A percentile compares a stretch with the other conserved stretches of the same genome.
Conservation (phyloP, 2,888 invertebrate genomes). For the Latrodectus elegans region DNA sequence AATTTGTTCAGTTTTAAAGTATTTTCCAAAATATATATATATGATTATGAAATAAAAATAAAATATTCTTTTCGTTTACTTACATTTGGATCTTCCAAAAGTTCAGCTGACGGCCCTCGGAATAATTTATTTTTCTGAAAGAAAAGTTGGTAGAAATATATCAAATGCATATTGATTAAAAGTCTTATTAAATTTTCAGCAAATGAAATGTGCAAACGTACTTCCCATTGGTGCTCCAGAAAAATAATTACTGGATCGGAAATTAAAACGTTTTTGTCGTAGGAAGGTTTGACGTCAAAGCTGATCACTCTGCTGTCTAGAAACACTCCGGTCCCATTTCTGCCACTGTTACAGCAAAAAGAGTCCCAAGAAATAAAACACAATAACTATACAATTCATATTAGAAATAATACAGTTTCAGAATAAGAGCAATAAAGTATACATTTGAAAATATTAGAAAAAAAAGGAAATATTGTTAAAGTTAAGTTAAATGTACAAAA, state of each 20-base stretch:
- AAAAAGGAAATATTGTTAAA: no score
- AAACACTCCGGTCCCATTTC: slow-evolving; percentile 47
- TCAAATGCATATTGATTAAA: not conserved
- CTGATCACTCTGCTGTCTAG: slow-evolving; percentile 61
- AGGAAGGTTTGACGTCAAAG: slow-evolving; percentile 55
- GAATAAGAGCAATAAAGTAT: not conserved
- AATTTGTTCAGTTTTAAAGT: no score
- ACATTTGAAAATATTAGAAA: no score
- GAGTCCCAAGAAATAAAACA: no score
- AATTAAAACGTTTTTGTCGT: slow-evolving; percentile 27
- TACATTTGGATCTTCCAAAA: slow-evolving; percentile 52
- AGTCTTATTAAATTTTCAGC: not conserved
- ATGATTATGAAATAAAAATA: no score
- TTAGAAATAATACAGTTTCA: not conserved
- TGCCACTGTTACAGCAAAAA: slow-evolving; percentile 19
- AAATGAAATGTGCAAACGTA: not conserved
- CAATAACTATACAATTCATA: no score
- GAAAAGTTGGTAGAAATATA: not conserved
- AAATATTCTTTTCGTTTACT: not conserved
- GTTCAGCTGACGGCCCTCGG: slow-evolving; percentile 33
- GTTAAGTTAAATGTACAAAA: not conserved
- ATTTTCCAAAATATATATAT: no score
- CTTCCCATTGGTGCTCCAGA: slow-evolving; percentile 57
- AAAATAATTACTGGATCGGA: slow-evolving; percentile 59
- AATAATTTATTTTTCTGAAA: slow-evolving; percentile 43